Base-by-base conservation (phyloP, 2,113 vertebrate genomes). In the Eulacestoma nigropectus region DNA sequence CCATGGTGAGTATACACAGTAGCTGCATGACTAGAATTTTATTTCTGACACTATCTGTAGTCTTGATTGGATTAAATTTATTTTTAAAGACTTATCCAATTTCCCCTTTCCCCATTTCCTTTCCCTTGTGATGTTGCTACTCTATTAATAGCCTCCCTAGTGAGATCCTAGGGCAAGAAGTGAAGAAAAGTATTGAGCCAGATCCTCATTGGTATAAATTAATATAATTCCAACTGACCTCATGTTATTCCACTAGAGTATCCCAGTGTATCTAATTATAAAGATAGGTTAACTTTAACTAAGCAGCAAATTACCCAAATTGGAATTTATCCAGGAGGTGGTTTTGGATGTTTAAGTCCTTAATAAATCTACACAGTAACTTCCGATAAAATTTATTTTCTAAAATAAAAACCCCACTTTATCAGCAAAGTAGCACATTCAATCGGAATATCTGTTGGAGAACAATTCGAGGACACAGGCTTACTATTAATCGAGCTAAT, bases 71-170 rank as follows among this genome's bases (percentile, higher is more conserved):
- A 90, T 93, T 94, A 89, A 70, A 89, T 75, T 87, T 81, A 70
- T 89, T 97, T 95, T 95, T 91, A 84, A 95, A 92, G 73, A 78
- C 56, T 91, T 89, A 82, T 46, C 60, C 60, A n/a, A 63, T 86
- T 95, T 93, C 53, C 60, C 55, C 6, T 92, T 76, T 90, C 67
- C 20, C 68, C 49, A 55, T 81, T 90, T 95, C 73, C 47, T 84
- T 81, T 91, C 76, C 68, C 89, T 84, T 5, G 5, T 81, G 90
- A 47, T 60, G 80, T 81, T 94, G 52, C 44, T 77, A 73, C n/a
- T 89, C 69, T 95, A 95, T 95, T 96, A 96, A 95, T 92, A 95
- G 52, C 39, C 42, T 93, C 92, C 73, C 91, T 64, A 30, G 80
- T 91, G 86, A 93, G 68, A 96, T 92, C 47, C 64, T 68, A 92